Percentiles rank a stretch among this genome's conserved stretches.
These are phyloP conservation scores for Pseudois nayaur DNA, from an alignment of 2,113 vertebrate species.

Conservation along the genomic window DNA sequence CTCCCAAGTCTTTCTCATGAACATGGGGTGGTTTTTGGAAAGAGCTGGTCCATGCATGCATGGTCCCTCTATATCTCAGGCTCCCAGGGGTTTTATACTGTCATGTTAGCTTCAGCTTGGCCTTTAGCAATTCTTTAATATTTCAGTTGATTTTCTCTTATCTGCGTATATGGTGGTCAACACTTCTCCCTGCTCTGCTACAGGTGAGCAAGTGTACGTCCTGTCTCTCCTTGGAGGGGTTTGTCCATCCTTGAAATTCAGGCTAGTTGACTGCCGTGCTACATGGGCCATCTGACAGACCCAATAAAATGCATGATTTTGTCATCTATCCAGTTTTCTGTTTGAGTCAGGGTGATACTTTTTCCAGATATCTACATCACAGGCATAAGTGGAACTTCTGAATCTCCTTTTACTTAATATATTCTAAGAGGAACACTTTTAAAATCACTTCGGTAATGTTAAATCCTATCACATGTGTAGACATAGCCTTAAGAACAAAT, in stretches of 20 bases:
- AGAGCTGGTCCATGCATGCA: background rate
- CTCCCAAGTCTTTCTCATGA: background rate
- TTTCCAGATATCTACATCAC: background rate
- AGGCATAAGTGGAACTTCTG: background rate
- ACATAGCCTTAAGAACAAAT: conserved; percentile 15
- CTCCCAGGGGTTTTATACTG: background rate
- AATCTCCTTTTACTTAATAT: background rate
- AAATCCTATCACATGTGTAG: background rate
- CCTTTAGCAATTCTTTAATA: background rate
- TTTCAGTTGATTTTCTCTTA: background rate
- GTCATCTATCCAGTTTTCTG: background rate
- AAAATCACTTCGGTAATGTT: background rate
- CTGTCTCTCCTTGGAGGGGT: background rate
- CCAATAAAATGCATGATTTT: background rate
- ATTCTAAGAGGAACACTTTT: background rate
- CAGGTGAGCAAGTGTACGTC: background rate
- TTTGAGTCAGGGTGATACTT: background rate
- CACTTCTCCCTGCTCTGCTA: background rate
- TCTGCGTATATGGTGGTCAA: background rate
- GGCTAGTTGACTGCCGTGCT: background rate
- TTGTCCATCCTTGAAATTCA: background rate
- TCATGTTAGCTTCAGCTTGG: background rate
- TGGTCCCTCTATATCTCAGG: background rate
- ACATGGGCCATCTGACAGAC: background rate
- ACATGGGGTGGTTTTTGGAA: background rate